phyloP scores from a whole-genome alignment of 1,140 invertebrate genomes.

The Platyscapa corneri region DNA sequence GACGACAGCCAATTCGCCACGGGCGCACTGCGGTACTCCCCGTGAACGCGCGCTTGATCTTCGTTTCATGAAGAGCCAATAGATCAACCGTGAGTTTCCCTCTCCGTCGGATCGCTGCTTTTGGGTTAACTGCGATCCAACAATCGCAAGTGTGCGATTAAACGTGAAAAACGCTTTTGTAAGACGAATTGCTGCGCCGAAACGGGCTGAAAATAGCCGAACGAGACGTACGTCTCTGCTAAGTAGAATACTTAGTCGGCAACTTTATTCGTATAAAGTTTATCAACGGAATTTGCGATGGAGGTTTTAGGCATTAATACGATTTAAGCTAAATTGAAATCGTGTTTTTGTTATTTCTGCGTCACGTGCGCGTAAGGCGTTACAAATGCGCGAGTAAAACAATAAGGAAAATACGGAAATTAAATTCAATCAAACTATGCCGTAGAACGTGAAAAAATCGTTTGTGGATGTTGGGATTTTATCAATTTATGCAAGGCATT shows the following conservation, averaged over 20 bases:
- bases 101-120: not conserved
- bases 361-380: not conserved
- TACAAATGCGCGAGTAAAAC: not conserved
- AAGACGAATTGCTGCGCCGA: not conserved
- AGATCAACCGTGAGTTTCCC: not conserved
- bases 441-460: not conserved
- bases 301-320: not conserved
- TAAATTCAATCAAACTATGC: not conserved
- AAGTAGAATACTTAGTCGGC: not conserved
- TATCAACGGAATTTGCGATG: not conserved
- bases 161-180: not conserved
- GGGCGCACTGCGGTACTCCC: not conserved
- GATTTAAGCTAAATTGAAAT: not conserved
- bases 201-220: not conserved
- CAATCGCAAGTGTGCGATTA: not conserved
- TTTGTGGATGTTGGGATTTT: not conserved
- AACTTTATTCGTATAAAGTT: not conserved
- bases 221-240: not conserved
- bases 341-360: not conserved
- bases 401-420: too few species aligned
- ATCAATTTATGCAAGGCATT: not conserved
- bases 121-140: too few species aligned
- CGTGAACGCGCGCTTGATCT: not conserved
- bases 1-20: not conserved
- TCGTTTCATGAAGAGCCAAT: not conserved